Evolutionary conservation across 37 sponge, comb jelly and placozoan genomes (phyloP), one percentile per base, ranked within the genome.

Genomic region (Petrosia ficiformis): DNA sequence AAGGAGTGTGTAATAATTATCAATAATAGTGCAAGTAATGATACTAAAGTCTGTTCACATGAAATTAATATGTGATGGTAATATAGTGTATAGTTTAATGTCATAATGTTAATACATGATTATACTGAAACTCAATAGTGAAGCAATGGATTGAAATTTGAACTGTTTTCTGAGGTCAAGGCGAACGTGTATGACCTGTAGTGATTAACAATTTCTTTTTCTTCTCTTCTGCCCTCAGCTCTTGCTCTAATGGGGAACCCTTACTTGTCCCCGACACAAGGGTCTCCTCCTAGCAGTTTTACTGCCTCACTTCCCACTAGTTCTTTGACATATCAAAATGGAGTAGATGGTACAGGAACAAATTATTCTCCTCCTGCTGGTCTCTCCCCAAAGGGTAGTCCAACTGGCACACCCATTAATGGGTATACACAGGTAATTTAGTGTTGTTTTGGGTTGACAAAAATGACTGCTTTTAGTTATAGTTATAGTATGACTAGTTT

Each of bases 341-440:
- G 40, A 3, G 54, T 35, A 6, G 70, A 42, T 29, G 57, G 44
- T 1, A n/a, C n/a, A n/a, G n/a, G n/a, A n/a, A n/a, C n/a, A n/a
- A 42, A 57, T 3, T 73, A 65, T 40, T 64, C 74, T 24, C 74
- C 82, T 3, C 67, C 82, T 4, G 65, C 44, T 64, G 65, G 42
- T 32, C 73, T 81, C 66, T 81, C 82, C 24, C 85, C 72, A 39
- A 83, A 59, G 72, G 71, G 64, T 4, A 66, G 67, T 14, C 37
- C 59, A 63, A 63, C 44, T 58, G 14, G 77, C 5, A 24, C 77
- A 21, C 42, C 60, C 2, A 59, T 39, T 21, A 73, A 71, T 64
- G 64, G 54, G 8, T 69, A 59, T 74, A 67, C 82, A 82, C 74
- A 80, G 65, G 65, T 60, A 82, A 44, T 33, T 35, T 48, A 14